phyloP scores from a whole-genome alignment of 2,113 vertebrate genomes.

The Cathartes aura region DNA sequence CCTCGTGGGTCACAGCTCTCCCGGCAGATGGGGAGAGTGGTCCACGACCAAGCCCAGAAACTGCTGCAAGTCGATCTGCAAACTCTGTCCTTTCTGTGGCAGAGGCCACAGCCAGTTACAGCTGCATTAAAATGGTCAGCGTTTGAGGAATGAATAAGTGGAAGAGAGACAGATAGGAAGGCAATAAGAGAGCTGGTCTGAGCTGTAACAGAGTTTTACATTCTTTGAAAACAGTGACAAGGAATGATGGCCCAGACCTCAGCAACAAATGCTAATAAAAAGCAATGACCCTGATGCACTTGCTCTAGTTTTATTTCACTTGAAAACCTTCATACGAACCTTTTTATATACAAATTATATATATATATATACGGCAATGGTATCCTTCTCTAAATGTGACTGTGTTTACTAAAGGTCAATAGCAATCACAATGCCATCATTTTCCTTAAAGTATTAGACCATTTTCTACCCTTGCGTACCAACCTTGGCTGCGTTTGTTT shows the following conservation, averaged over 20 bases:
- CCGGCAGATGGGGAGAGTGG: background rate
- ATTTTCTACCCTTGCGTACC: background rate
- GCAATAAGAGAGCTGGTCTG: background rate
- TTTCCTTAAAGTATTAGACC: background rate
- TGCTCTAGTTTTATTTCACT: background rate
- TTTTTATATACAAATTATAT: background rate
- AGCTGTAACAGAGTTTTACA: background rate
- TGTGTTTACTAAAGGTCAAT: background rate
- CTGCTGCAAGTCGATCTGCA: background rate
- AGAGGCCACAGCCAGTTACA: background rate
- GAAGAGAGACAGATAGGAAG: background rate
- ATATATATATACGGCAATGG: background rate
- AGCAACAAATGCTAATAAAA: background rate
- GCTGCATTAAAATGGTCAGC: background rate
- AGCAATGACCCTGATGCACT: background rate
- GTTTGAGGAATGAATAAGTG: background rate
- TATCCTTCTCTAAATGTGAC: background rate
- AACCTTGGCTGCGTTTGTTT: background rate
- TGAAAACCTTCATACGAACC: background rate
- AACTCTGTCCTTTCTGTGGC: background rate
- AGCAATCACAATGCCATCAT: background rate
- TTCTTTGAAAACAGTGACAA: background rate
- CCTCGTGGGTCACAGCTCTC: background rate
- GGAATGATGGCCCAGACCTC: background rate
- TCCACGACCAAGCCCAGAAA: background rate